Evolutionary conservation across 2,888 invertebrate genomes (phyloP).

Genomic region (Abrostola triplasia): DNA sequence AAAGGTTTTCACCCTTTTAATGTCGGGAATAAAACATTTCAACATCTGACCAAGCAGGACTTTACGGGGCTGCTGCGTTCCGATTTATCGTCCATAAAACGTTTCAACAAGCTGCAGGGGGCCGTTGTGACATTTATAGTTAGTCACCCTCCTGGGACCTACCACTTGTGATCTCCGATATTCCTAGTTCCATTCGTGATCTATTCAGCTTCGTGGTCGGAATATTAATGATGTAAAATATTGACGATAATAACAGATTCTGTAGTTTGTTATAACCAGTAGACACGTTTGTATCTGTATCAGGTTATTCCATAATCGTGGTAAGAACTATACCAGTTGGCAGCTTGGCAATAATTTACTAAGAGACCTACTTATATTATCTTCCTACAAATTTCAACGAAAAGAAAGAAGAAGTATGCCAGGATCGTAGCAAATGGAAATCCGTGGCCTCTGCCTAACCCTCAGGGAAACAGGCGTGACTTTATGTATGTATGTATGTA

Average conservation of each 20-base stretch:
- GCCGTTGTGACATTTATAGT: constrained; percentile 75
- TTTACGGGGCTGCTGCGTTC: constrained; percentile 66
- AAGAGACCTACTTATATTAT: no score
- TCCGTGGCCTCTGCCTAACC: no score
- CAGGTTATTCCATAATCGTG: no score
- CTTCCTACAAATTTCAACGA: no score
- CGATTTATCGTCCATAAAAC: constrained; percentile 82
- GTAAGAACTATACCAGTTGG: no score
- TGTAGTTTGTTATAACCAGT: no score
- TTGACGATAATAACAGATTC: neutral
- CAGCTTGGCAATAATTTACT: no score
- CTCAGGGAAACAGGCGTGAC: no score
- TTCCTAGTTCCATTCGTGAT: constrained; percentile 34
- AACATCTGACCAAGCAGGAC: constrained; percentile 70
- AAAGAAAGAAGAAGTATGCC: no score
- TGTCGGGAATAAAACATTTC: constrained; percentile 68
- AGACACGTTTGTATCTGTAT: no score
- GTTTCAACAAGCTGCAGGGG: constrained; percentile 77
- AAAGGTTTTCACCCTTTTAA: constrained; percentile 59
- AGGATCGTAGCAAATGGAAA: no score
- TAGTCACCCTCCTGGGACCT: constrained; percentile 61
- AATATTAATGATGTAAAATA: constrained; percentile 22
- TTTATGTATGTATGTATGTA: no score
- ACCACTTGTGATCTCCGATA: constrained; percentile 62
- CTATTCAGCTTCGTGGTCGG: constrained; percentile 11